Evolutionary conservation across 2,888 invertebrate genomes (phyloP), one percentile per base, ranked within the genome.

Genomic region (Limnephilus lunatus): DNA sequence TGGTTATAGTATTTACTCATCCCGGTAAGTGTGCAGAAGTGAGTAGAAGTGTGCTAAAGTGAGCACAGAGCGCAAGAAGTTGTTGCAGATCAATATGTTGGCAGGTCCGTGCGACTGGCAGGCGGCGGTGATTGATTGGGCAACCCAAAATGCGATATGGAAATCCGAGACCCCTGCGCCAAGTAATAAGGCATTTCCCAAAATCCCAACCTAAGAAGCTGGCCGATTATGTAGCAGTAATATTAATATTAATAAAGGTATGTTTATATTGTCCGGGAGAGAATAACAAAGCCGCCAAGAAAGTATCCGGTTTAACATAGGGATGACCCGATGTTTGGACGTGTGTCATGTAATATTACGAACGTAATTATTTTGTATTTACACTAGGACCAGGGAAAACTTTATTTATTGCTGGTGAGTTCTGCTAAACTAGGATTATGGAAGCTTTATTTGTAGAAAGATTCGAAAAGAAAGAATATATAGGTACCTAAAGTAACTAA

Each of bases 61-160:
- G 53, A 68, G 25, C 53, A 19, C 25, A 68, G 53, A 68, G 53
- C 53, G 53, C 53, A 68, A 68, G 25, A 68, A 68, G 53, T 68
- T 68, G 19, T 68, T 68, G 53, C 12, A 82, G 82, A 82, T 82
- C 82, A 82, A 82, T 82, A 82, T 14, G 30, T 85, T 39, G 85
- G 35, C 85, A 35, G 85, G 85, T 85, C 85, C 35, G 32, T 85
- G 85, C 85, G 32, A 15, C 85, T 85, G 85, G 39, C 85, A 25
- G 25, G 85, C 32, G 31, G 31, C 32, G 85, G 85, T 85, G 85
- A 85, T 85, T 85, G 85, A 85, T 85, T 85, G 85, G 85, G 39
- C 85, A 30, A 25, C 31, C 81, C 81, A 31, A 81, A 81, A 31
- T 81, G 30, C 30, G 81, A 81, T 81, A 81, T 81, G 81, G 30